Conservation (phyloP, 53 echinoderm and acorn worm species). For the Paracentrotus lividus region DNA sequence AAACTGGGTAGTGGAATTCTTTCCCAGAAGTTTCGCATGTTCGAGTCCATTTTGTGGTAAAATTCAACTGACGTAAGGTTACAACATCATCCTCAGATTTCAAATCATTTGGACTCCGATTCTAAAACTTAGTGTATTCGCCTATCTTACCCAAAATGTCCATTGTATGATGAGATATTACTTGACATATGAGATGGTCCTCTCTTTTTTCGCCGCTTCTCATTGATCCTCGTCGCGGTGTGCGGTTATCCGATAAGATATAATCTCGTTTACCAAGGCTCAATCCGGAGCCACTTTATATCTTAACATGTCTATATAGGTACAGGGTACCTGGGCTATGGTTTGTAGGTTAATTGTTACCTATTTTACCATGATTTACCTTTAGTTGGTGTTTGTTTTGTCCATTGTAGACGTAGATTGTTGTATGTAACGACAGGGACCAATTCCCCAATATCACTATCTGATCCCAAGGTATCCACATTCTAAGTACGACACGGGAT, state of each 20-base stretch:
- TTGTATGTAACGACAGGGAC: not conserved
- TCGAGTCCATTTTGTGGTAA: too few species aligned
- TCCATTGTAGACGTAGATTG: not conserved
- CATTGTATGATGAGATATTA: not conserved
- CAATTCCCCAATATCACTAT: not conserved
- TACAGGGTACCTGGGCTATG: not conserved
- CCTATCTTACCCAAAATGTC: not conserved
- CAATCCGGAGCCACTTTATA: not conserved
- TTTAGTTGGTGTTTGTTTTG: too few species aligned
- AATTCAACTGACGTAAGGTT: too few species aligned
- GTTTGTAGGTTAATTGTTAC: not conserved
- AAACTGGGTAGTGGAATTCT: too few species aligned
- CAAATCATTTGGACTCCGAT: too few species aligned
- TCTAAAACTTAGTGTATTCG: too few species aligned
- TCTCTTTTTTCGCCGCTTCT: not conserved
- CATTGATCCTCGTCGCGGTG: not conserved
- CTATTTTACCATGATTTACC: not conserved
- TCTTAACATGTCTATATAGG: not conserved
- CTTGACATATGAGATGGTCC: not conserved
- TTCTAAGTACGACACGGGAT: not conserved
- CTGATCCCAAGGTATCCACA: not conserved
- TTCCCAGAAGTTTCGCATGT: too few species aligned
- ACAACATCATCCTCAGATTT: too few species aligned
- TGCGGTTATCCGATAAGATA: not conserved
- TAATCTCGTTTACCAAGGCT: not conserved